These are phyloP conservation scores for Drosophila tripunctata DNA, from an alignment of 2,888 invertebrate genomes.

Conservation along the genomic window DNA sequence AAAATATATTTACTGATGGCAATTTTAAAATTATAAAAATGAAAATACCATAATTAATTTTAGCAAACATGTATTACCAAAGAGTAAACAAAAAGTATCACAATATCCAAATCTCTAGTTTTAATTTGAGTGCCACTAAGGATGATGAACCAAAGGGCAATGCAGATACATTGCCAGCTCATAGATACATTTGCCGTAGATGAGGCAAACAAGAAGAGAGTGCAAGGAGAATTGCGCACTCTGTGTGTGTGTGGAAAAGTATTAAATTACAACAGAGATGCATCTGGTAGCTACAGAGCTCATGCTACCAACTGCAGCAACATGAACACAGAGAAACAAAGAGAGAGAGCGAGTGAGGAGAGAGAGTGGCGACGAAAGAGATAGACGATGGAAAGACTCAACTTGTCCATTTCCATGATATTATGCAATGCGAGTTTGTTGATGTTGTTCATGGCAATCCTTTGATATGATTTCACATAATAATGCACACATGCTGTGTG, in stretches of 20 bases:
- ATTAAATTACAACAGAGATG: slow-evolving; percentile 64
- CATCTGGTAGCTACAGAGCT: slow-evolving; percentile 31
- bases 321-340: slow-evolving; percentile 2
- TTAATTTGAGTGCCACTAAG: slow-evolving; percentile 49
- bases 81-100: neutral
- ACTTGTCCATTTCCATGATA: slow-evolving; percentile 47
- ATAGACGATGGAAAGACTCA: slow-evolving; percentile 12
- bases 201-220: neutral
- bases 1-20: too few relatives aligned
- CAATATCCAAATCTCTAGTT: slow-evolving; percentile 8
- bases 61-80: too few relatives aligned
- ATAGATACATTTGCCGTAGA: slow-evolving; percentile 49
- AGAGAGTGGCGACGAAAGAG: neutral
- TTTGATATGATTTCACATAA: slow-evolving; percentile 79
- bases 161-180: slow-evolving; percentile 38
- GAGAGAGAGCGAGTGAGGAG: neutral
- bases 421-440: slow-evolving; percentile 69
- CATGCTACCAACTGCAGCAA: slow-evolving; percentile 18
- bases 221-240: neutral
- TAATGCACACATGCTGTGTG: slow-evolving; percentile 47
- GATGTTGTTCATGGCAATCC: slow-evolving; percentile 67
- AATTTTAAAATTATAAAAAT: too few relatives aligned
- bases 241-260: slow-evolving; percentile 31
- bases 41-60: too few relatives aligned
- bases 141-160: slow-evolving; percentile 42